Evolutionary conservation across 1,140 invertebrate species (phyloP).

Genomic region (Drosophila sucinea): DNA sequence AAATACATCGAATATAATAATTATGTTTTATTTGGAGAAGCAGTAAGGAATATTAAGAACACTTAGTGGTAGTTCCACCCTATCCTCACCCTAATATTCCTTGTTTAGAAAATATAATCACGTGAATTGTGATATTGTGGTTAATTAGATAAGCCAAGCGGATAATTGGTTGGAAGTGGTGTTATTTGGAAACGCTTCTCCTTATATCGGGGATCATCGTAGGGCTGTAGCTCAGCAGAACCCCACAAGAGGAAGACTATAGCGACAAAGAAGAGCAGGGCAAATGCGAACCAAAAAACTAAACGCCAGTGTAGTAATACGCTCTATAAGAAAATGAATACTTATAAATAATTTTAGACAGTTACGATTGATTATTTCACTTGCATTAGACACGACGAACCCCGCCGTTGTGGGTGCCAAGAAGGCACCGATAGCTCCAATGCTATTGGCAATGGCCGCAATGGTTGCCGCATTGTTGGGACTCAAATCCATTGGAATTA

Average conservation of each 20-base stretch:
- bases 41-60: too few species aligned
- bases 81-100: too few species aligned
- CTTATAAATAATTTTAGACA: background rate
- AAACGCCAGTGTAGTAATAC: conserved; percentile 20
- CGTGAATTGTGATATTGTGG: background rate
- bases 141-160: background rate
- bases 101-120: too few species aligned
- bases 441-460: conserved; percentile 90
- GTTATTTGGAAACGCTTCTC: background rate
- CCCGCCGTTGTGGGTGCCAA: background rate
- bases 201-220: conserved; percentile 13
- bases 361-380: background rate
- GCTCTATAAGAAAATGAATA: conserved; percentile 49
- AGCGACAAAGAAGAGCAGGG: conserved; percentile 5
- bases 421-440: conserved; percentile 3
- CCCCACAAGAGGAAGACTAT: conserved; percentile 34
- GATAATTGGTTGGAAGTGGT: background rate
- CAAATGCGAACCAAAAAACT: conserved; percentile 36
- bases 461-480: conserved; percentile 89
- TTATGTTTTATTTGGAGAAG: too few species aligned
- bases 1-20: too few species aligned
- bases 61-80: too few species aligned
- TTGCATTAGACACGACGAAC: background rate
- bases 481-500: conserved; percentile 91
- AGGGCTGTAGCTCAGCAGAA: conserved; percentile 24